Conservation (phyloP, 1,140 invertebrate species). For the Drosophila burlai region DNA sequence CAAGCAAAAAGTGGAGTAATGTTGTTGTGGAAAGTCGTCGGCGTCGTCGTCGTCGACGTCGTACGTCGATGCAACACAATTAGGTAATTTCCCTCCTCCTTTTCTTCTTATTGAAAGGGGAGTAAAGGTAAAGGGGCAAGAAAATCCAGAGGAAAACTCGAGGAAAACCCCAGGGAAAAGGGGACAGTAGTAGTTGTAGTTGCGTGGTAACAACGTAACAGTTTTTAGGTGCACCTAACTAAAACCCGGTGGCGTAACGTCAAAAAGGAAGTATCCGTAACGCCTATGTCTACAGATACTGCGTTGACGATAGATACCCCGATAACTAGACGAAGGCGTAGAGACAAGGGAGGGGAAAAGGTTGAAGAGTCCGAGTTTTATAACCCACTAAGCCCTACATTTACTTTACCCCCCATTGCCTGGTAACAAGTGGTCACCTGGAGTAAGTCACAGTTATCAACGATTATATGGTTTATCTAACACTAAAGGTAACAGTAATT, state of each 20-base stretch:
- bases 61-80: conserved; percentile 74
- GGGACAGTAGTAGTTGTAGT: conserved; percentile 14
- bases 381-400: conserved; percentile 3
- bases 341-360: background rate
- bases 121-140: conserved; percentile 9
- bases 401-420: conserved; percentile 1
- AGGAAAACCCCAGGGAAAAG: conserved; percentile 16
- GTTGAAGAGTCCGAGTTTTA: conserved; percentile 9
- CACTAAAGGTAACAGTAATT: conserved; percentile 23
- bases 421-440: conserved; percentile 28
- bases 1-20: conserved; percentile 76
- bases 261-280: conserved; percentile 69
- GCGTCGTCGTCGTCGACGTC: conserved; percentile 11
- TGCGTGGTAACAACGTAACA: conserved; percentile 68
- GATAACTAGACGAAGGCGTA: conserved; percentile 10
- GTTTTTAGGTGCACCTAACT: conserved; percentile 51
- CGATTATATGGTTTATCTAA: conserved; percentile 26
- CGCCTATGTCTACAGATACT: conserved; percentile 31
- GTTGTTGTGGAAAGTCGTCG: conserved; percentile 71
- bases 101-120: conserved; percentile 76
- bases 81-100: conserved; percentile 77
- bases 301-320: background rate
- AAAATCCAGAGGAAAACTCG: conserved; percentile 8
- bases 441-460: conserved; percentile 23
- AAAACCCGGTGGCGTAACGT: conserved; percentile 60